These are phyloP conservation scores for Dilophus febrilis DNA, from an alignment of 2,888 invertebrate genomes.

Conservation along the genomic window DNA sequence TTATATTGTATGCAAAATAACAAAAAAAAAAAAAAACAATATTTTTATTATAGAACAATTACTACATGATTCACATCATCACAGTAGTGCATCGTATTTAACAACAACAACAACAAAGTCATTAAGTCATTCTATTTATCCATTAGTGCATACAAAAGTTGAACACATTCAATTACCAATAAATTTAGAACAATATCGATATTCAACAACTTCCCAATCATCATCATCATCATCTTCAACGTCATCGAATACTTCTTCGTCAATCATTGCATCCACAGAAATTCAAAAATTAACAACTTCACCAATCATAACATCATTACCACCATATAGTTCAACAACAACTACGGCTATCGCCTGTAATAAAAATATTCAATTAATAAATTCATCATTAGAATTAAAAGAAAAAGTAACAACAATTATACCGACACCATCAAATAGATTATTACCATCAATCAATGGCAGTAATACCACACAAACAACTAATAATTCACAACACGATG, in stretches of 20 bases:
- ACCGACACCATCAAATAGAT: conserved; percentile 7
- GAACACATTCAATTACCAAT: conserved; percentile 1
- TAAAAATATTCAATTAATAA: conserved; percentile 7
- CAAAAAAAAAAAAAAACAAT: too few species aligned
- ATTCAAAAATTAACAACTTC: conserved; percentile 3
- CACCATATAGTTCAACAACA: neutral
- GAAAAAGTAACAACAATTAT: conserved; percentile 7
- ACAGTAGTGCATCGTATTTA: neutral
- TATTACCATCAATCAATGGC: too few species aligned
- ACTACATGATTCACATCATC: neutral
- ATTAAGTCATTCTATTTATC: neutral
- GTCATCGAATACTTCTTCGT: neutral
- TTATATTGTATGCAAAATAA: too few species aligned
- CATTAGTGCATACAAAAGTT: neutral
- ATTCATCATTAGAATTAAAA: neutral
- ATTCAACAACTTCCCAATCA: conserved; percentile 4
- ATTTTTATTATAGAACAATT: conserved; percentile 3
- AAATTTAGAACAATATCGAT: conserved; percentile 5
- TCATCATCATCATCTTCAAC: neutral
- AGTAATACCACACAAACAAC: too few species aligned
- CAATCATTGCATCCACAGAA: neutral
- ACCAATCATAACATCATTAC: conserved; percentile 3
- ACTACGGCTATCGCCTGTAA: conserved; percentile 6
- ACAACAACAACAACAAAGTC: neutral
- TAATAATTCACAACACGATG: too few species aligned